These are phyloP conservation scores for Drosophila niveifrons DNA, from an alignment of 2,888 invertebrate genomes.

Conservation along the genomic window DNA sequence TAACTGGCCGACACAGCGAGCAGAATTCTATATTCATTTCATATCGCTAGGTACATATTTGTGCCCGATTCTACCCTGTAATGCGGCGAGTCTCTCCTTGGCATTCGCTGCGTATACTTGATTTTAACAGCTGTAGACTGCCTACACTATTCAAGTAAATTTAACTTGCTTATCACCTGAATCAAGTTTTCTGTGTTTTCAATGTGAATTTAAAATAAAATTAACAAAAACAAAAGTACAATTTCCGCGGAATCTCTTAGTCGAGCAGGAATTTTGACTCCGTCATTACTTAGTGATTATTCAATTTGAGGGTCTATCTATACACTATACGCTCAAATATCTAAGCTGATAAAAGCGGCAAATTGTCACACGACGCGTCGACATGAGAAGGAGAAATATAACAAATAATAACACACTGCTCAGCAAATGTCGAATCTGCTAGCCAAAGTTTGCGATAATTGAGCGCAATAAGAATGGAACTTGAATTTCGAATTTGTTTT, in stretches of 20 bases:
- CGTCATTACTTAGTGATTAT: slow-evolving; percentile 36
- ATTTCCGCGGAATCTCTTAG: neutral
- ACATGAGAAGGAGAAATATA: slow-evolving; percentile 5
- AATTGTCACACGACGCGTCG: neutral
- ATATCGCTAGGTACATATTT: slow-evolving; percentile 38
- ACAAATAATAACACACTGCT: slow-evolving; percentile 4
- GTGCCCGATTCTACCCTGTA: slow-evolving; percentile 16
- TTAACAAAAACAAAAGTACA: neutral
- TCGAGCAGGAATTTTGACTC: neutral
- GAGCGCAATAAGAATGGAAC: neutral
- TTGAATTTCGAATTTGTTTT: neutral
- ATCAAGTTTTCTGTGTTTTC: slow-evolving; percentile 5
- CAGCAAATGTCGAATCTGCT: neutral
- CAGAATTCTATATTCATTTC: slow-evolving; percentile 57
- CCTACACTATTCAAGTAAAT: neutral
- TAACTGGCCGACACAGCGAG: slow-evolving; percentile 56
- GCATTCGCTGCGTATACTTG: neutral
- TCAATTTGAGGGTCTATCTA: slow-evolving; percentile 27
- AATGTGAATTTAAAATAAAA: neutral
- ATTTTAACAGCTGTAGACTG: neutral
- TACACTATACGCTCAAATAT: neutral
- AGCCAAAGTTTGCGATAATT: neutral
- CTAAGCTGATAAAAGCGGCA: slow-evolving; percentile 5
- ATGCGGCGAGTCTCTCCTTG: neutral
- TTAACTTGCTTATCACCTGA: neutral